These are phyloP conservation scores for Eriocheir sinensis DNA, from an alignment of 1,140 invertebrate species.

Conservation along the genomic window DNA sequence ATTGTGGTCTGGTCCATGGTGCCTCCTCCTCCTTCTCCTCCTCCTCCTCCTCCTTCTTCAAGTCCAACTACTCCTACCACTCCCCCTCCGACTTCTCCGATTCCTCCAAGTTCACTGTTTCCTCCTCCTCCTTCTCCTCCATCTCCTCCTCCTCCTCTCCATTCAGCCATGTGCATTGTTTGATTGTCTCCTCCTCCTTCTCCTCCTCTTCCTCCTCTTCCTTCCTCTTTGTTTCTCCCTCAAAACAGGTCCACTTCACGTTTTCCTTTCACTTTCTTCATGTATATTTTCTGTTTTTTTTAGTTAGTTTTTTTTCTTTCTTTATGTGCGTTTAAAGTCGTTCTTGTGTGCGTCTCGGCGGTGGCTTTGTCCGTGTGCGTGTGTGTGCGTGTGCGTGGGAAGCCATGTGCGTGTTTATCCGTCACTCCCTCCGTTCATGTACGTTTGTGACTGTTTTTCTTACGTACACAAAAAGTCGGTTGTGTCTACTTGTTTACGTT, in stretches of 20 bases:
- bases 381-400: background rate
- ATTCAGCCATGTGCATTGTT: background rate
- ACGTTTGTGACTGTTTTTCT: background rate
- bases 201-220: too few species aligned
- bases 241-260: too few species aligned
- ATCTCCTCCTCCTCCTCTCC: background rate
- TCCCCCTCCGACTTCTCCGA: background rate
- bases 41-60: background rate
- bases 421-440: too few species aligned
- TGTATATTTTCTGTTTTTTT: too few species aligned
- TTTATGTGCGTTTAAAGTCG: background rate
- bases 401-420: too few species aligned
- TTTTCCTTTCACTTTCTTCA: too few species aligned
- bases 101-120: background rate
- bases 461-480: background rate
- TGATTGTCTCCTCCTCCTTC: too few species aligned
- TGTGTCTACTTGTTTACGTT: too few species aligned
- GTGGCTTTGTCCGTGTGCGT: background rate
- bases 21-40: background rate
- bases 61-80: background rate
- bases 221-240: too few species aligned
- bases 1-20: background rate
- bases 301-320: background rate
- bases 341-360: background rate
- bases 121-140: background rate